Percentiles rank a stretch among this genome's conserved stretches.
Conservation (phyloP, 1,140 invertebrate genomes). For the Penaeus vannamei region DNA sequence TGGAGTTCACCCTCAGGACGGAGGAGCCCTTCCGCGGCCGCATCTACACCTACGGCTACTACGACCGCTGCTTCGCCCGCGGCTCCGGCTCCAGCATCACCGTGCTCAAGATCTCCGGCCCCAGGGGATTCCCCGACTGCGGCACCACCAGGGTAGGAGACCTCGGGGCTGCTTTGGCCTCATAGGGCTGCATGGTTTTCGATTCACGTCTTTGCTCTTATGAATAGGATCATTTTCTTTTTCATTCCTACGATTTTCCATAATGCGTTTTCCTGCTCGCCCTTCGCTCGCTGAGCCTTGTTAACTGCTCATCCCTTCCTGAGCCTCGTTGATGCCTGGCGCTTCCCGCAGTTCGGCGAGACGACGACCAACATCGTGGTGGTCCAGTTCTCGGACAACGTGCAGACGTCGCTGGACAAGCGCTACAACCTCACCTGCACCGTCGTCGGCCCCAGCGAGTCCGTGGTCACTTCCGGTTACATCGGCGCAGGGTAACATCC, state of each 20-base stretch:
- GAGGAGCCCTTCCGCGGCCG: conserved; percentile 90
- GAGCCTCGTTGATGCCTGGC: conserved; percentile 2
- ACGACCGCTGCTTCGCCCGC: conserved; percentile 91
- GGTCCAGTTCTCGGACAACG: conserved; percentile 93
- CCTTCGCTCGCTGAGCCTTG: neutral
- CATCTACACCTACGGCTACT: conserved; percentile 93
- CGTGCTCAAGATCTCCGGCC: conserved; percentile 86
- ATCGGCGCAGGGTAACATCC: conserved; percentile 87
- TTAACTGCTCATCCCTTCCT: neutral
- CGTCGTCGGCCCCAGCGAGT: conserved; percentile 90
- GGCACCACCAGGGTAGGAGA: conserved; percentile 83
- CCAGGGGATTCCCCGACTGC: conserved; percentile 92
- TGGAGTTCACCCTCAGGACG: conserved; percentile 91
- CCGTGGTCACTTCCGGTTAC: conserved; percentile 92
- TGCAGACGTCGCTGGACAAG: conserved; percentile 91
- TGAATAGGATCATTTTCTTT: too few species aligned
- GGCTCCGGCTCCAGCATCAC: conserved; percentile 89
- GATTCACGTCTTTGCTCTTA: neutral
- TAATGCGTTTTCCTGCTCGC: conserved; percentile 22
- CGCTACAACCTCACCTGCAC: conserved; percentile 92
- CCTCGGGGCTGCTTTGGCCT: too few species aligned
- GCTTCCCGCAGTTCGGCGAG: conserved; percentile 79
- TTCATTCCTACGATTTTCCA: neutral
- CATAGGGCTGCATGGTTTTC: too few species aligned
- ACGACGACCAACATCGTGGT: conserved; percentile 95